phyloP scores from a whole-genome alignment of 2,797 vertebrate species.

The Sandelia bainsii region DNA sequence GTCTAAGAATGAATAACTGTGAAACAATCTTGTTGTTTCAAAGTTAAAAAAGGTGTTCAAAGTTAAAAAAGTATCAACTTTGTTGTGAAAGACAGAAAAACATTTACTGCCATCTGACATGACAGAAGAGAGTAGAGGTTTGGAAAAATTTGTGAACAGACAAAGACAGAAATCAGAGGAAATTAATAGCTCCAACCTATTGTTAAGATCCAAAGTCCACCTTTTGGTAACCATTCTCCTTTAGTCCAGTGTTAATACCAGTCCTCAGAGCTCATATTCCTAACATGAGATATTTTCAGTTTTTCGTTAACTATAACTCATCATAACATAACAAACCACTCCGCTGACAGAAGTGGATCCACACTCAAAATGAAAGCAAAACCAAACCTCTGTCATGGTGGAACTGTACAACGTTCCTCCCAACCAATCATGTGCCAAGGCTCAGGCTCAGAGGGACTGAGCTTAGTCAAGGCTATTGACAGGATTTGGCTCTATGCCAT shows the following conservation, averaged over 20 bases:
- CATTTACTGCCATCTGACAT: background rate
- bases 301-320: conserved; percentile 36
- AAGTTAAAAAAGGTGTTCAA: background rate
- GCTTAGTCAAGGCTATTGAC: conserved; percentile 64
- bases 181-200: conserved; percentile 48
- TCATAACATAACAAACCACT: background rate
- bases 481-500: conserved; percentile 56
- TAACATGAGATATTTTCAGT: conserved; percentile 32
- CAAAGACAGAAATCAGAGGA: background rate
- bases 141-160: background rate
- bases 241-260: background rate
- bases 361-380: conserved; percentile 70
- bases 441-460: conserved; percentile 57
- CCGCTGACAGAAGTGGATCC: background rate
- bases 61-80: background rate
- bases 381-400: conserved; percentile 36
- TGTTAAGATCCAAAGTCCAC: conserved; percentile 27
- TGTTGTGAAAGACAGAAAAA: background rate
- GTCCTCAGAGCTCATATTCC: background rate
- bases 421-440: conserved; percentile 58
- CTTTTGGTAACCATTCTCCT: conserved; percentile 43
- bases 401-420: conserved; percentile 9
- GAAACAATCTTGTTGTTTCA: no score
- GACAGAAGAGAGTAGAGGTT: background rate
- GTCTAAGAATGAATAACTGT: background rate